Base-by-base conservation (phyloP, 2,888 invertebrate species). In the Drosophila macrospina region DNA sequence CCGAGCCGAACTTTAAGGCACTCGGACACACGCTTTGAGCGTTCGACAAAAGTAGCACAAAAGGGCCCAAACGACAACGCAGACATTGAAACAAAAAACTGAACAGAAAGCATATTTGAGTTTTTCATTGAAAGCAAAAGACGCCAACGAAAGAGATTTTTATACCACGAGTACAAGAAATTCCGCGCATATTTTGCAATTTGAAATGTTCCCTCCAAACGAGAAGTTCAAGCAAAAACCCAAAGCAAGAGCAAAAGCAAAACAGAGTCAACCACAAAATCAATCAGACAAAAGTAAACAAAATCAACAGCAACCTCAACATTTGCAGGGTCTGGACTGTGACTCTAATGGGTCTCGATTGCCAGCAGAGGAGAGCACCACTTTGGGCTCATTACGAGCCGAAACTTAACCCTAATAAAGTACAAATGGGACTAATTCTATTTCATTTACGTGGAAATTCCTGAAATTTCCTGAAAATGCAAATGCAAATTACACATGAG, bases 371-470 rank as follows among this genome's bases (percentile, higher is more conserved):
- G 34, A 30, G 44, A 55, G 8, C 39, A 24, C 5, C 30, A n/a
- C 26, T 59, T 36, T 32, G 28, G 42, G 8, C 62, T 62, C 69
- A 71, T 72, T 74, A 74, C 36, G 42, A 26, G 26, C 15, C 45
- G 24, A n/a, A 57, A 72, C 65, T 78, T 70, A 78, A 86, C 90
- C 88, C 85, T 80, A 88, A 90, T 90, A 90, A 90, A 89, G 86
- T 85, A 89, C 86, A 89, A 88, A 88, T 89, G 89, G 88, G 88
- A 90, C 82, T 89, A 85, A 90, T 90, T 91, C 78, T 80, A 87
- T 89, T 90, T 87, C 81, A 88, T 89, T 85, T 69, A 34, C 66
- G 54, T 68, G 70, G 63, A 67, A 61, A 59, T 74, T 60, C 51
- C 59, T 32, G 32, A n/a, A n/a, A 32, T 32, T 16, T 32, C 30